Base-by-base conservation (phyloP, 2,113 vertebrate species). In the Nyctereutes procyonoides region DNA sequence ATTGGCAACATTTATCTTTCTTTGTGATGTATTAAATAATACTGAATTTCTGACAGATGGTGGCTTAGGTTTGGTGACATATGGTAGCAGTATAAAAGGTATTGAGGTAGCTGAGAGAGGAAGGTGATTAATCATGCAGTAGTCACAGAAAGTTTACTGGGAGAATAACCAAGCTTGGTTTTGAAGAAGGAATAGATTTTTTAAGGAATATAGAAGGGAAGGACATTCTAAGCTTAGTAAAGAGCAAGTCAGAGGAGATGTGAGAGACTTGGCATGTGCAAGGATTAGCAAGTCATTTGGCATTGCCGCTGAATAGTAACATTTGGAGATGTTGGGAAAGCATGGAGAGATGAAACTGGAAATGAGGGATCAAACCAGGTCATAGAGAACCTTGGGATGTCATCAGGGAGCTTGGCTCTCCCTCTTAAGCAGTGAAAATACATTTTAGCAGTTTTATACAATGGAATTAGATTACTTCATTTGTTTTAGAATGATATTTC, bases 281-380 rank as follows among this genome's bases (percentile, higher is more conserved):
- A 60, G 62, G 10, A 62, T 28, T 0, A 11, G 76, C 22, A 67
- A 2, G 51, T 71, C 4, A 0, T 17, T 1, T 3, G 73, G n/a
- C 51, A 0, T 24, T 74, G 63, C 80, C 76, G 28, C 60, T 26
- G 3, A 38, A 1, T 60, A 4, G 2, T 60, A 4, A 43, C 51
- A 2, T 24, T 17, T 12, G 48, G 89, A 63, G 67, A 53, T 38
- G 12, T 13, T 10, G 15, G 24, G 74, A 19, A 58, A 20, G 4
- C n/a, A 8, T 2, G 14, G 43, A 82, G 30, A 43, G 43, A 14
- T 32, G 28, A 30, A 63, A 32, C 55, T 30, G 43, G n/a, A 74
- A 19, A 28, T 1, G 48, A 55, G 73, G n/a, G 56, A 15, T 1
- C 28, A 28, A 88, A 20, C 17, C 77, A 19, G 63, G 35, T n/a